Evolutionary conservation across 2,797 vertebrate species (phyloP).

Genomic region (Siniperca undulata): DNA sequence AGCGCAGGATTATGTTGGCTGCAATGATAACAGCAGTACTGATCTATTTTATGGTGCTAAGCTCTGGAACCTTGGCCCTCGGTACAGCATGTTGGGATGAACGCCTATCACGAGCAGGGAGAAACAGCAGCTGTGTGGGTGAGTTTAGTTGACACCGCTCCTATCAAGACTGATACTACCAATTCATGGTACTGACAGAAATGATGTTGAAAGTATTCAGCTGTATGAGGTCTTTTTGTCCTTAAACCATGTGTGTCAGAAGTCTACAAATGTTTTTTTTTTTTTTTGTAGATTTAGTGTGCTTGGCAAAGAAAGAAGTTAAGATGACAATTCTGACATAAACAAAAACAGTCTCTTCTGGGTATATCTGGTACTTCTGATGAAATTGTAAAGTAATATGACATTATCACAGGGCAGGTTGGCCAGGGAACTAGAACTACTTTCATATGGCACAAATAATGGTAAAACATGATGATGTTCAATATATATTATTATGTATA

Average conservation of each 20-base stretch:
- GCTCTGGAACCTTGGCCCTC: conserved; percentile 61
- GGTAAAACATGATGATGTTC: not conserved
- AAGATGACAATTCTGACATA: not conserved
- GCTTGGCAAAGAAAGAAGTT: not conserved
- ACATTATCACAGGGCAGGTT: not conserved
- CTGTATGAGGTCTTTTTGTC: not conserved
- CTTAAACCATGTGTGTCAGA: not conserved
- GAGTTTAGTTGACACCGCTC: conserved; percentile 74
- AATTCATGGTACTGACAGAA: conserved; percentile 1
- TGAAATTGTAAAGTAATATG: not conserved
- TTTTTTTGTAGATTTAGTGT: not conserved
- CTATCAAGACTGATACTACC: not conserved
- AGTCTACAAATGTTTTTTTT: not conserved
- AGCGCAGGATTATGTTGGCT: conserved; percentile 87
- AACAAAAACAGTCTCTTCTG: not conserved
- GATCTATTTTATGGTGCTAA: conserved; percentile 80
- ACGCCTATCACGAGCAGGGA: conserved; percentile 61
- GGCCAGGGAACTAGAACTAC: not conserved
- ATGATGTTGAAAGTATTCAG: not conserved
- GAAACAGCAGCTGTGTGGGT: conserved; percentile 85
- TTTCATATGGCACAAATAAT: not conserved
- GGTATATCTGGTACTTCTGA: not conserved
- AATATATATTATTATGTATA: not conserved
- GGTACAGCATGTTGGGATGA: conserved; percentile 83
- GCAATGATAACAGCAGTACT: conserved; percentile 75